Evolutionary conservation across 1,140 invertebrate species (phyloP), one percentile per base, ranked within the genome.

Genomic region (Eciton burchellii): DNA sequence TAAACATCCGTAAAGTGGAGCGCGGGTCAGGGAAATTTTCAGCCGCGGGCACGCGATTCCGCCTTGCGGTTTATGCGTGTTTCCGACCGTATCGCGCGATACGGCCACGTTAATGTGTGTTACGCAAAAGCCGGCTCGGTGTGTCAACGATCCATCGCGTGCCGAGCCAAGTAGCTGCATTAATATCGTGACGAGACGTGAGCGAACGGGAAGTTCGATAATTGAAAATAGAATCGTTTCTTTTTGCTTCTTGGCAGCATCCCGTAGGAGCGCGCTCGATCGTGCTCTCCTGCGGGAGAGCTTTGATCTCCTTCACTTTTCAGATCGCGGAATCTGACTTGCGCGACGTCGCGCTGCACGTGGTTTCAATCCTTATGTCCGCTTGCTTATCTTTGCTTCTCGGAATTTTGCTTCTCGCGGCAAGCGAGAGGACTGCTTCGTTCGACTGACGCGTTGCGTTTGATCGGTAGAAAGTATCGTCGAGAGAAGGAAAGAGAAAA

Each of bases 81-180:
- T n/a, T 70, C 41, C 63, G 24, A 19, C 43, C 43, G 70, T 81
- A 60, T 73, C 68, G 60, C 43, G 35, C 68, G 49, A 79, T 70
- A 79, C 35, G 59, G n/a, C 41, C 45, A 56, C 21, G 43, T 74
- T 81, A 24, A 60, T 35, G 29, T 73, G 26, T 60, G 57, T 81
- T 81, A 81, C 77, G 77, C 77, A 81, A 81, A 81, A 81, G 54
- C 73, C 26, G 43, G n/a, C 43, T n/a, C 16, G 62, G 29, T 54
- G 43, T 71, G 57, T 81, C 65, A 81, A 81, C 54, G 70, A 81
- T 81, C 70, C 63, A 24, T 81, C 77, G 68, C 77, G 77, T 81
- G 77, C 35, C 26, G 26, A n/a, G 5, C 59, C 47, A 73, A 26
- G 41, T 62, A 29, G 19, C 11, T 79, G 47, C 24, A 6, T 49